Evolutionary conservation across 2,888 invertebrate genomes (phyloP).

Genomic region (Drosophila tripunctata): DNA sequence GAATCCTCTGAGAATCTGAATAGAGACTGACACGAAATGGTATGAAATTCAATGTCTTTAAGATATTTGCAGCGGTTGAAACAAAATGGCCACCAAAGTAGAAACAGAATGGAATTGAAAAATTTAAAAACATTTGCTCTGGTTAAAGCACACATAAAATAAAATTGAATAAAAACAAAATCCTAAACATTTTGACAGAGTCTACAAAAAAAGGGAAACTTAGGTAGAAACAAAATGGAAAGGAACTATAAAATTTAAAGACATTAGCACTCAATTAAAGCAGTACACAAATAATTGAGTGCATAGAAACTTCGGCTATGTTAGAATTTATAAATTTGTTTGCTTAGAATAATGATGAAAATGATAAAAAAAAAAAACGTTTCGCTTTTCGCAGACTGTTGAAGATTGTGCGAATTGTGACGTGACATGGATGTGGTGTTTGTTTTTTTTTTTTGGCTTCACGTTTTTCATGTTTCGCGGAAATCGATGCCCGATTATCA

Average conservation of each 20-base stretch:
- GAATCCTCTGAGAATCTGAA: too few species aligned
- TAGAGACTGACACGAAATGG: too few species aligned
- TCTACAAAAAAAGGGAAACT: too few species aligned
- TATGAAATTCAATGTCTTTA: too few species aligned
- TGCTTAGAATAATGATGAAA: slow-evolving; percentile 3
- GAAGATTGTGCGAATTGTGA: slow-evolving; percentile 45
- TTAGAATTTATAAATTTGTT: background rate
- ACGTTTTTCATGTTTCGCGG: slow-evolving; percentile 49
- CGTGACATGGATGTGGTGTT: slow-evolving; percentile 27
- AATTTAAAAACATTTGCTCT: background rate
- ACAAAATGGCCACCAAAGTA: background rate
- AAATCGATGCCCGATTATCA: slow-evolving; percentile 45
- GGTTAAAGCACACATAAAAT: background rate
- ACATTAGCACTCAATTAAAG: too few species aligned
- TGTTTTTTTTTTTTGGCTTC: slow-evolving; percentile 12
- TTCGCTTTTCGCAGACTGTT: slow-evolving; percentile 35
- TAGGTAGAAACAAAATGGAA: too few species aligned
- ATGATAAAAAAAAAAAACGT: slow-evolving; percentile 20
- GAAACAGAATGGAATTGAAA: background rate
- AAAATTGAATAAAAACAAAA: background rate
- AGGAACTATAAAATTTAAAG: too few species aligned
- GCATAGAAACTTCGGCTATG: slow-evolving; percentile 8
- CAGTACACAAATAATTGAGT: too few species aligned
- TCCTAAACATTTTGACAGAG: background rate
- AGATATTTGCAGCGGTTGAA: background rate